phyloP scores from a whole-genome alignment of 2,888 invertebrate genomes.

The Scaptomyza cyrtandrae region DNA sequence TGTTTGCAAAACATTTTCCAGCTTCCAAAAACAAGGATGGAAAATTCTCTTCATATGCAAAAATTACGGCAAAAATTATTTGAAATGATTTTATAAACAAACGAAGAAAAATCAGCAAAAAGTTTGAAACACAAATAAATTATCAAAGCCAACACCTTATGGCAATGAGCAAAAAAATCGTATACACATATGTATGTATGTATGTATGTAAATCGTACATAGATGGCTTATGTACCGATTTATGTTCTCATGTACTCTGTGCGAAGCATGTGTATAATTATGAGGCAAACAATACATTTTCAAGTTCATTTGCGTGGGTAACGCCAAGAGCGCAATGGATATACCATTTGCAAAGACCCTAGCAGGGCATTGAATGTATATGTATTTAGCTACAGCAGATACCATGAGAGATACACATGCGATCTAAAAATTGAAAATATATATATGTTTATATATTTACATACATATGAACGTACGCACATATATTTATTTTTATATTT shows the following conservation, averaged over 20 bases:
- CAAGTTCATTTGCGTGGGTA: conserved; percentile 75
- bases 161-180: conserved; percentile 52
- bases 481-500: conserved; percentile 77
- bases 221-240: conserved; percentile 15
- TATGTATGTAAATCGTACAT: conserved; percentile 9
- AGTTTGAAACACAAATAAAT: conserved; percentile 57
- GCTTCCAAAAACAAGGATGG: conserved; percentile 11
- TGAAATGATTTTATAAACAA: conserved; percentile 72
- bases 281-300: conserved; percentile 69
- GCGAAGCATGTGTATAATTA: conserved; percentile 50
- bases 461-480: conserved; percentile 23
- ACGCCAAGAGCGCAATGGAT: conserved; percentile 25
- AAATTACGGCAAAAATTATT: conserved; percentile 27
- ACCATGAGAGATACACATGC: conserved; percentile 30
- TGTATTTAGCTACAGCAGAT: conserved; percentile 21
- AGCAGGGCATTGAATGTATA: conserved; percentile 49
- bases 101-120: conserved; percentile 51
- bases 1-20: conserved; percentile 25
- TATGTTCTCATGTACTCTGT: conserved; percentile 14
- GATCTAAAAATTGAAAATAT: conserved; percentile 14
- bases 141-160: conserved; percentile 61
- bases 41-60: conserved; percentile 28
- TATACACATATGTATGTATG: conserved; percentile 10
- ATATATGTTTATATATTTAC: conserved; percentile 2
- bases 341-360: conserved; percentile 40